phyloP scores from a whole-genome alignment of 2,113 vertebrate genomes.

The Trogon surrucura region DNA sequence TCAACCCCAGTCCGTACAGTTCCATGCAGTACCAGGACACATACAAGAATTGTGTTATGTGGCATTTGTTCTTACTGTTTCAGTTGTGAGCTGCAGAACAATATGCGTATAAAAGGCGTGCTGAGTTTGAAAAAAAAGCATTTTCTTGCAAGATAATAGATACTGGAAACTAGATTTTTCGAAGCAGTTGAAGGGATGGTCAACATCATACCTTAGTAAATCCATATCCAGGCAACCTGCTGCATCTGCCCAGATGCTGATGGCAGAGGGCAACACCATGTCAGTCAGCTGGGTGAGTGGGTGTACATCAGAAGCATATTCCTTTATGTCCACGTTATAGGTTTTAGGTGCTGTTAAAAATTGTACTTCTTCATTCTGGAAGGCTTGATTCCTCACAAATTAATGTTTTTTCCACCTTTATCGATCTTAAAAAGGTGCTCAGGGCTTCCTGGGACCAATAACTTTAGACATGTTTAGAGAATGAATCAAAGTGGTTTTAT shows the following conservation, averaged over 20 bases:
- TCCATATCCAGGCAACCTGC: accelerated
- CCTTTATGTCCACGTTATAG: no score
- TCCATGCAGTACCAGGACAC: background rate
- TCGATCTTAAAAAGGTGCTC: background rate
- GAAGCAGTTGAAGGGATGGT: background rate
- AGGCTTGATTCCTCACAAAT: background rate
- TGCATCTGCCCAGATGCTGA: background rate
- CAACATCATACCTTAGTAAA: background rate
- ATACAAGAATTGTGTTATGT: background rate
- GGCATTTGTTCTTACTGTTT: background rate
- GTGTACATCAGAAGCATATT: background rate
- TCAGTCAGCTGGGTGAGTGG: background rate
- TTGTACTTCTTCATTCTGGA: background rate
- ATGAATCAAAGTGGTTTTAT: background rate
- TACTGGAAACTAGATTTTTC: background rate
- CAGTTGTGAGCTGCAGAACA: background rate
- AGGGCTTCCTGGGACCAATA: background rate
- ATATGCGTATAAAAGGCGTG: background rate
- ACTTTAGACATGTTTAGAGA: background rate
- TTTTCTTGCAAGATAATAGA: background rate
- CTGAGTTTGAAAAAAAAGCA: background rate
- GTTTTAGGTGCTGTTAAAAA: background rate
- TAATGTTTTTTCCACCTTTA: background rate
- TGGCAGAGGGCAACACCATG: no score
- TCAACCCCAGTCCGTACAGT: accelerated